Evolutionary conservation across 2,113 vertebrate genomes (phyloP).

Genomic region (Chaetops frenatus): DNA sequence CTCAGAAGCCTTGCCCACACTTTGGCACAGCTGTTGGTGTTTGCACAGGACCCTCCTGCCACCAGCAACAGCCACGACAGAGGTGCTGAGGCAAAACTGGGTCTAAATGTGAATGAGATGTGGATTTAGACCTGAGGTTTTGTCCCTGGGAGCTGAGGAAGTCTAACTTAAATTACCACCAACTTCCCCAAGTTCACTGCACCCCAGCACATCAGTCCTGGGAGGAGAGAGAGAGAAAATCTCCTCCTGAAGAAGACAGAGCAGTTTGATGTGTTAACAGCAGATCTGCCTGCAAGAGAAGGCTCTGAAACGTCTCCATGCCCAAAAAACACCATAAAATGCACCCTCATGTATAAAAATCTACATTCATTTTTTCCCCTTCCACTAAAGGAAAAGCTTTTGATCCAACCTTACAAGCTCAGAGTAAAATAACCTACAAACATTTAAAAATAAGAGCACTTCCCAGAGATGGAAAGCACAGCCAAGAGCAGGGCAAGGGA

Average conservation of each 20-base stretch:
- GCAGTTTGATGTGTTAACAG: not conserved
- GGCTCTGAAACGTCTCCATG: not conserved
- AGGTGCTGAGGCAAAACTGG: accelerated
- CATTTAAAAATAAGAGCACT: not conserved
- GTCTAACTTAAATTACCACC: not conserved
- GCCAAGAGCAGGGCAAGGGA: not conserved
- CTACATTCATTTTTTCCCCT: not conserved
- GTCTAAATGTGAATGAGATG: accelerated
- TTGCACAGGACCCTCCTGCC: not conserved
- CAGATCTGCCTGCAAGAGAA: not conserved
- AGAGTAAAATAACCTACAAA: not conserved
- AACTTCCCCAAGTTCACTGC: accelerated
- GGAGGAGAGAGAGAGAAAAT: not conserved
- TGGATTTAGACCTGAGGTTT: not conserved
- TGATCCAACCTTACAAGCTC: not conserved
- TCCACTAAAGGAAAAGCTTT: not conserved
- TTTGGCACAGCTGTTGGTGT: accelerated
- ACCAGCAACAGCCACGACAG: not conserved
- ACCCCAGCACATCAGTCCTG: not conserved
- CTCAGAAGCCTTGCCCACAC: accelerated
- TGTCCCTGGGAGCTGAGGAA: not conserved
- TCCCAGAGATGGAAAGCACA: not conserved
- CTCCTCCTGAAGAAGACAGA: accelerated
- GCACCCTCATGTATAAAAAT: accelerated
- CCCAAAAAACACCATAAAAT: not conserved